phyloP scores from a whole-genome alignment of 2,888 invertebrate species.

The Microdon myrmicae region DNA sequence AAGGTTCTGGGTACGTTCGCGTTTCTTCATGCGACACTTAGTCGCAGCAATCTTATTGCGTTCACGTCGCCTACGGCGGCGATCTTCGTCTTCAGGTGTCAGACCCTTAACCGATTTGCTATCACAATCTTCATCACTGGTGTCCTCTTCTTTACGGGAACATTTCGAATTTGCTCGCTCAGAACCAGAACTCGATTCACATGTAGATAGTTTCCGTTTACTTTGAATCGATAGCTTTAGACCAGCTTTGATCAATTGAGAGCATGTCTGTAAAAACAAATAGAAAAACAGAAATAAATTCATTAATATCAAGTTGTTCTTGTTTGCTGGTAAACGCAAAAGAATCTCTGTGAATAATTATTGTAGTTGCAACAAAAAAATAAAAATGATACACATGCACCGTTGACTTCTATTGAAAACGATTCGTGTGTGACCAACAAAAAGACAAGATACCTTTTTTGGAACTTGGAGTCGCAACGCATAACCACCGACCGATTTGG shows the following conservation, averaged over 20 bases:
- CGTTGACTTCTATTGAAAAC: conserved; percentile 36
- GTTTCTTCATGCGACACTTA: conserved; percentile 92
- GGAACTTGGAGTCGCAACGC: conserved; percentile 45
- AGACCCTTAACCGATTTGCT: conserved; percentile 71
- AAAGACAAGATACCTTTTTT: conserved; percentile 49
- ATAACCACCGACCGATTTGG: conserved; percentile 57
- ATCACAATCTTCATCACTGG: conserved; percentile 69
- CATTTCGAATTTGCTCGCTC: conserved; percentile 68
- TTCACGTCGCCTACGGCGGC: conserved; percentile 85
- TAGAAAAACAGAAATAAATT: conserved; percentile 1
- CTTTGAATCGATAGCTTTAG: conserved; percentile 90
- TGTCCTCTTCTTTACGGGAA: conserved; percentile 64
- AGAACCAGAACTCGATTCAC: conserved; percentile 69
- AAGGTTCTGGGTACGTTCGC: conserved; percentile 86
- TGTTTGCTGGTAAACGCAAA: conserved; percentile 9
- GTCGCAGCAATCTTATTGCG: conserved; percentile 95
- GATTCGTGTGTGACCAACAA: conserved; percentile 46
- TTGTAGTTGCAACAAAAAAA: conserved; percentile 13
- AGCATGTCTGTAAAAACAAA: conserved; percentile 75
- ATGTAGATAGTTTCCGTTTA: conserved; percentile 81
- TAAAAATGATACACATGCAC: not conserved
- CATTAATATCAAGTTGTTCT: conserved; percentile 18
- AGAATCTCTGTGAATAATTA: not conserved
- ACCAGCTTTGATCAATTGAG: conserved; percentile 90
- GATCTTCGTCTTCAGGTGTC: conserved; percentile 91